These are phyloP conservation scores for Oxygymnocypris stewartii DNA, from an alignment of 2,113 vertebrate species.

Conservation along the genomic window DNA sequence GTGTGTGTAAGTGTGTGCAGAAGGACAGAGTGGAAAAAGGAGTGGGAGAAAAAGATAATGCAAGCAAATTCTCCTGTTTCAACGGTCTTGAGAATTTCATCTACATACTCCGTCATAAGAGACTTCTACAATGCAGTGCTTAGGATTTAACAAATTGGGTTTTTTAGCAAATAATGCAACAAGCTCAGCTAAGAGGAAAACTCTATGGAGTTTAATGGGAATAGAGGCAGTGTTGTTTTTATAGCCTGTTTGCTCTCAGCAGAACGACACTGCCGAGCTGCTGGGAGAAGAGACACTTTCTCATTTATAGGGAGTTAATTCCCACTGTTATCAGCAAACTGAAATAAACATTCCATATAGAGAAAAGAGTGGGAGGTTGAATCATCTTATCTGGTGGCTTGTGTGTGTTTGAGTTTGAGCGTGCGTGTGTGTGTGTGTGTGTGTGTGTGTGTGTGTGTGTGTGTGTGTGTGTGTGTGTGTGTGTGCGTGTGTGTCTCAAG, in stretches of 20 bases:
- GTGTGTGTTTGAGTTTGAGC: constrained; percentile 48
- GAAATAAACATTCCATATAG: constrained; percentile 59
- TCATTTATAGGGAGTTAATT: constrained; percentile 61
- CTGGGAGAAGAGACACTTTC: constrained; percentile 55
- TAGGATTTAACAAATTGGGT: constrained; percentile 73
- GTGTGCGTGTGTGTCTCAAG: too few relatives aligned
- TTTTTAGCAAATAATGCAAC: constrained; percentile 66
- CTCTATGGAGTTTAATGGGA: constrained; percentile 42
- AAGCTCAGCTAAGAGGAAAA: constrained; percentile 28
- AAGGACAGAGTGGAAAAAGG: constrained; percentile 39
- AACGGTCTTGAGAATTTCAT: constrained; percentile 62
- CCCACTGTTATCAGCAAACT: constrained; percentile 53
- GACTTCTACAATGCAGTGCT: constrained; percentile 64
- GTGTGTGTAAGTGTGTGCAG: too few relatives aligned
- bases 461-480: too few relatives aligned
- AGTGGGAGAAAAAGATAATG: constrained; percentile 25
- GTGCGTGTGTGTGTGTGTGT: background rate
- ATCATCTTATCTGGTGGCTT: constrained; percentile 47
- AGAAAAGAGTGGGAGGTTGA: constrained; percentile 56
- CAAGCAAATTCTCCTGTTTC: constrained; percentile 54
- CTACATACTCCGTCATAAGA: constrained; percentile 63
- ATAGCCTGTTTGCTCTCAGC: constrained; percentile 52
- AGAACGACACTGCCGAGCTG: constrained; percentile 46
- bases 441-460: constrained; percentile 12
- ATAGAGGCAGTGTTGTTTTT: constrained; percentile 41